These are phyloP conservation scores for Drosophila athabasca DNA, from an alignment of 1,140 invertebrate genomes.

Conservation along the genomic window DNA sequence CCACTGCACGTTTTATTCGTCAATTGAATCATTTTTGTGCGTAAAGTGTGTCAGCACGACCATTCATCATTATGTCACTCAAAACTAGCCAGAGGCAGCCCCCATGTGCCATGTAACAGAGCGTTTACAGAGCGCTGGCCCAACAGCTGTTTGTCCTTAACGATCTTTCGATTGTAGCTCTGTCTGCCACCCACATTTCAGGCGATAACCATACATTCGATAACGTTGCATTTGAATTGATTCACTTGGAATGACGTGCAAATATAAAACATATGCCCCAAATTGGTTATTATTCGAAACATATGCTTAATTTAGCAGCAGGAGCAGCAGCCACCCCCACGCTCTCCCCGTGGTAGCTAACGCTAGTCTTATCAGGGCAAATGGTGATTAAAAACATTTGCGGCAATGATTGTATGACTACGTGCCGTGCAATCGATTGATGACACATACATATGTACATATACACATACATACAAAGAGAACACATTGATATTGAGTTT, in stretches of 20 bases:
- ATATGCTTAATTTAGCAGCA: constrained; percentile 43
- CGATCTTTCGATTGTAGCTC: neutral
- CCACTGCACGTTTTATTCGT: constrained; percentile 37
- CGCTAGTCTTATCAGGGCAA: constrained; percentile 34
- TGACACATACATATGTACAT: constrained; percentile 35
- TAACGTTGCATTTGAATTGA: constrained; percentile 33
- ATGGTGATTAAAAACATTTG: constrained; percentile 51
- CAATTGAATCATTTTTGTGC: constrained; percentile 52
- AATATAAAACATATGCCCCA: constrained; percentile 61
- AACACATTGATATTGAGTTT: constrained; percentile 17
- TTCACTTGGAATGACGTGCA: constrained; percentile 8
- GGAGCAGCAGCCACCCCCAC: neutral
- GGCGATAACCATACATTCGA: constrained; percentile 9
- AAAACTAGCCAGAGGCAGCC: neutral
- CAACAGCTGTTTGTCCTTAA: neutral
- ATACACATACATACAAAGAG: constrained; percentile 2
- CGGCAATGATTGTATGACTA: constrained; percentile 45
- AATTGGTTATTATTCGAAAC: constrained; percentile 46
- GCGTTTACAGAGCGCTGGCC: neutral
- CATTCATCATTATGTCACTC: constrained; percentile 32
- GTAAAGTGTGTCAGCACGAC: constrained; percentile 52
- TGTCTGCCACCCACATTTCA: neutral
- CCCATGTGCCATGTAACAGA: neutral
- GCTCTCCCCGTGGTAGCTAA: neutral
- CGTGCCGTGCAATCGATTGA: constrained; percentile 45